phyloP scores from a whole-genome alignment of 2,113 vertebrate species.

The Xiphophorus hellerii region DNA sequence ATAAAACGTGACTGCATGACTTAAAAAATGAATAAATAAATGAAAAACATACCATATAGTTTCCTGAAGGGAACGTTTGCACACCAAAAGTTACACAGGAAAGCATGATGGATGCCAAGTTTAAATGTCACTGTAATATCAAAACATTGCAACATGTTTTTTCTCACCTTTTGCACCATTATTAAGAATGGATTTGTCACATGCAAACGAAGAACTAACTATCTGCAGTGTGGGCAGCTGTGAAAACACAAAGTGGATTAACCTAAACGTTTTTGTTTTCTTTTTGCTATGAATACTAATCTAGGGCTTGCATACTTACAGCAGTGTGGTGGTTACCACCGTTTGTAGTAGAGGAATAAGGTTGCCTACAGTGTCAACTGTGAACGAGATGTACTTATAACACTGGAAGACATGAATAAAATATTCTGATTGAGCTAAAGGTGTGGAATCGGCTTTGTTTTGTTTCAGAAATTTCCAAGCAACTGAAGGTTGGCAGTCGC shows the following conservation, averaged over 20 bases:
- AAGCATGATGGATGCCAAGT: slow-evolving; percentile 7
- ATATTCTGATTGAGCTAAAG: slow-evolving; percentile 30
- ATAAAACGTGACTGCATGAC: slow-evolving; percentile 19
- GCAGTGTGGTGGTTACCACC: slow-evolving; percentile 5
- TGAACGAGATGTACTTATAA: slow-evolving; percentile 16
- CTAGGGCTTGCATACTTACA: slow-evolving; percentile 8
- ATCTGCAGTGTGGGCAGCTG: slow-evolving; percentile 30
- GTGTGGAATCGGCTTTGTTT: background rate
- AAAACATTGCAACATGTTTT: background rate
- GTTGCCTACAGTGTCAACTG: slow-evolving; percentile 6
- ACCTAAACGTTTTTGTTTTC: background rate
- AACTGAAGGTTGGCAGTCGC: background rate
- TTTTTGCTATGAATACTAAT: background rate
- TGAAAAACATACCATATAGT: background rate
- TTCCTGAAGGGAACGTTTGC: background rate
- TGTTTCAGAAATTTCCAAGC: background rate
- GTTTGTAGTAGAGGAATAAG: slow-evolving; percentile 14
- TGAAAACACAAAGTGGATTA: slow-evolving; percentile 11
- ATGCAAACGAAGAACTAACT: background rate
- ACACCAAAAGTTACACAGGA: background rate
- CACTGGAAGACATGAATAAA: slow-evolving; percentile 26
- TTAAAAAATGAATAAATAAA: no score
- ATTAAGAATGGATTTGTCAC: background rate
- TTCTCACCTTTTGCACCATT: slow-evolving; percentile 3
- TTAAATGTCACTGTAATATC: background rate